Percentiles rank a stretch among this genome's conserved stretches.
Evolutionary conservation across 2,888 invertebrate genomes (phyloP).

Genomic region (Napeogenes inachia): DNA sequence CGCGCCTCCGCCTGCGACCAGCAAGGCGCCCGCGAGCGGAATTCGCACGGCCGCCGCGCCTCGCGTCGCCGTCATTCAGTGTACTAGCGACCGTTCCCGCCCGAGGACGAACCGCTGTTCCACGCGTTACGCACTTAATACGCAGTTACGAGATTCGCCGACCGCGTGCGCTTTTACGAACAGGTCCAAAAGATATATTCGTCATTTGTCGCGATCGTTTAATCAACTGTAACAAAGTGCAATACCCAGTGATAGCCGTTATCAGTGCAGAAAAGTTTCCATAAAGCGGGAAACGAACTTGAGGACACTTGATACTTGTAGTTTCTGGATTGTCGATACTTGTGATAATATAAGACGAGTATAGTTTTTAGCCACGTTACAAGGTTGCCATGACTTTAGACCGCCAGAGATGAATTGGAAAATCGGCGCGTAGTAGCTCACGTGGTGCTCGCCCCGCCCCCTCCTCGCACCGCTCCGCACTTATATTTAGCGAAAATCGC

Average conservation of each 20-base stretch:
- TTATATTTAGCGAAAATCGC: constrained; percentile 78
- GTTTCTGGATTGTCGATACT: constrained; percentile 45
- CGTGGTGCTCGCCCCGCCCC: constrained; percentile 74
- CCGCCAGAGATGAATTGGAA: constrained; percentile 76
- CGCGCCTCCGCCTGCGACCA: constrained; percentile 40
- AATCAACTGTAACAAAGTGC: constrained; percentile 20
- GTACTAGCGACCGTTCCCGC: constrained; percentile 70
- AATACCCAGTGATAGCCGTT: constrained; percentile 60
- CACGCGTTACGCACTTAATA: constrained; percentile 64
- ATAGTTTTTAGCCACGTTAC: constrained; percentile 72
- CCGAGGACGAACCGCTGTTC: constrained; percentile 58
- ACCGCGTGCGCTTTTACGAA: constrained; percentile 65
- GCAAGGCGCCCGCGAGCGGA: constrained; percentile 55
- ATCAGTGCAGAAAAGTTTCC: constrained; percentile 67
- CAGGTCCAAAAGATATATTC: constrained; percentile 21
- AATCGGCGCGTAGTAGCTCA: constrained; percentile 77
- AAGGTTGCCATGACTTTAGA: constrained; percentile 75
- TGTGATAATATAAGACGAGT: constrained; percentile 54
- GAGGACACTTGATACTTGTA: constrained; percentile 38
- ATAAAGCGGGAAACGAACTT: constrained; percentile 54
- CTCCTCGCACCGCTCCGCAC: constrained; percentile 66
- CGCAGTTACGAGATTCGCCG: constrained; percentile 66
- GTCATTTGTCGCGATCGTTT: constrained; percentile 15
- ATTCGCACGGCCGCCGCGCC: constrained; percentile 59
- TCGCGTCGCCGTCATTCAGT: constrained; percentile 69